Percentiles rank a stretch among this genome's conserved stretches.
Conservation (phyloP, 2,797 vertebrate species). For the Propithecus deckenii region DNA sequence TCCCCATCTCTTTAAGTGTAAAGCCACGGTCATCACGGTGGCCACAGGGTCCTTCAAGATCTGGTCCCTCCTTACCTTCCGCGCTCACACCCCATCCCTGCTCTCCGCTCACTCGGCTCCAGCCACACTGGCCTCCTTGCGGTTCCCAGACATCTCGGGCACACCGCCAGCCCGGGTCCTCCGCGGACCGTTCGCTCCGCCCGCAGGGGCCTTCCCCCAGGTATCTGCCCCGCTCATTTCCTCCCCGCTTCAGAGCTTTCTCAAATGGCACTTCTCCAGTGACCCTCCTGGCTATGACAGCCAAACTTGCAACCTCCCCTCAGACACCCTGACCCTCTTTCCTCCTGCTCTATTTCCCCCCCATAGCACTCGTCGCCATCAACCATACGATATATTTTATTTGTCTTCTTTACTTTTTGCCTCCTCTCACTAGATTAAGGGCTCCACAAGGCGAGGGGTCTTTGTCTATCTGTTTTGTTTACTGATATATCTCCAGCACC, state of each 20-base stretch:
- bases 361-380: neutral
- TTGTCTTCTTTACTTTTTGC: neutral
- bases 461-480: neutral
- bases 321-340: neutral
- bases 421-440: neutral
- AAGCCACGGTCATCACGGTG: neutral
- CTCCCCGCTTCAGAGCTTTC: neutral
- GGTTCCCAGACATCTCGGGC: neutral
- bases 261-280: conserved; percentile 4
- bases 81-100: neutral
- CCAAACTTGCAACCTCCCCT: neutral
- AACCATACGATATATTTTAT: neutral
- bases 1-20: neutral
- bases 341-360: neutral
- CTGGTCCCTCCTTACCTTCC: neutral
- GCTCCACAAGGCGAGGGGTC: neutral
- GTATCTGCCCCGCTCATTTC: neutral
- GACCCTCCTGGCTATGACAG: neutral
- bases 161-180: neutral
- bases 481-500: neutral
- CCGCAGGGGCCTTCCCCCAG: neutral
- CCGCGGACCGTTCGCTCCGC: neutral
- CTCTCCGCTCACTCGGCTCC: neutral
- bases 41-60: neutral
- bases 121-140: neutral